Evolutionary conservation across 1,140 invertebrate genomes (phyloP).

Genomic region (Penaeus chinensis): DNA sequence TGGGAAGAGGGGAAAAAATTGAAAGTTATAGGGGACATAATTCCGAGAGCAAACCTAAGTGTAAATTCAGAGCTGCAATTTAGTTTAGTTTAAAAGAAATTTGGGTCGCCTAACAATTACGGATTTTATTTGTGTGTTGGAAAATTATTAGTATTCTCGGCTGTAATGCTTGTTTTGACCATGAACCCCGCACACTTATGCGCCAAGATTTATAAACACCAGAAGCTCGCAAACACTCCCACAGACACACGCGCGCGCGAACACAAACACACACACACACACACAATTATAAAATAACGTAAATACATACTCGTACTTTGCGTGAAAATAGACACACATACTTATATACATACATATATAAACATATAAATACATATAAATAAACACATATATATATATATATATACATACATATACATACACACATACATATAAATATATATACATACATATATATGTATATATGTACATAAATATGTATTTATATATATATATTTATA

Average conservation of each 20-base stretch:
- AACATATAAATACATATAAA: slow-evolving; percentile 45
- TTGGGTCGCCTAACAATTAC: slow-evolving; percentile 19
- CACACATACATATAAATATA: slow-evolving; percentile 49
- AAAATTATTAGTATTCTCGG: not conserved
- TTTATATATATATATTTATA: slow-evolving; percentile 54
- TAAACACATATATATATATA: slow-evolving; percentile 52
- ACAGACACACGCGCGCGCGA: not conserved
- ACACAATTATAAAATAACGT: not conserved
- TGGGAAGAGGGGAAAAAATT: slow-evolving; percentile 6
- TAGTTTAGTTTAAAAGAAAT: slow-evolving; percentile 57
- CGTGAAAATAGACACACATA: not conserved
- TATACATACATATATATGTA: slow-evolving; percentile 47
- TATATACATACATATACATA: slow-evolving; percentile 41
- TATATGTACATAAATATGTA: slow-evolving; percentile 47
- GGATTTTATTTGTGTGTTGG: slow-evolving; percentile 4
- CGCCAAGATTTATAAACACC: not conserved
- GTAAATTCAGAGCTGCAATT: slow-evolving; percentile 49
- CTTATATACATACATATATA: slow-evolving; percentile 17
- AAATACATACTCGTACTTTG: slow-evolving; percentile 3
- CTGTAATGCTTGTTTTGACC: too few relatives aligned
- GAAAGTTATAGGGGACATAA: slow-evolving; percentile 23
- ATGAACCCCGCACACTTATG: too few relatives aligned
- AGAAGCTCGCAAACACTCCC: not conserved
- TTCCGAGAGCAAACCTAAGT: slow-evolving; percentile 42
- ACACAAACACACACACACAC: too few relatives aligned